Evolutionary conservation across 1,140 invertebrate genomes (phyloP).

Genomic region (Zaprionus ghesquierei): DNA sequence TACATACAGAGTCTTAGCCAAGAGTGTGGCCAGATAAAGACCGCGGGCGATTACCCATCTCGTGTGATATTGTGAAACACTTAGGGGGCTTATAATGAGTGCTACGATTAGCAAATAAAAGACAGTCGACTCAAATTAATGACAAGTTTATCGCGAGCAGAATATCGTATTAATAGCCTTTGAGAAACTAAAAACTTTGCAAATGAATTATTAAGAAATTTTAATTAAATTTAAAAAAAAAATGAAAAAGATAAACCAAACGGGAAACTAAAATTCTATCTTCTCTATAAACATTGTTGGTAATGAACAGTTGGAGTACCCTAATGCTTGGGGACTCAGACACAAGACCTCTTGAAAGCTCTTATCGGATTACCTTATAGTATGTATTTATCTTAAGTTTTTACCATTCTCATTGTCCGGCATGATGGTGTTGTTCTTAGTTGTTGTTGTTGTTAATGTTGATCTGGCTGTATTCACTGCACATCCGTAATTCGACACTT

Average conservation of each 20-base stretch:
- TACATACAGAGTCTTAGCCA: not conserved
- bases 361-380: not conserved
- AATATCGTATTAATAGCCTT: no score
- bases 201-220: no score
- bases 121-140: not conserved
- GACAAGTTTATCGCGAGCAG: not conserved
- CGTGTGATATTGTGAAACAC: not conserved
- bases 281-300: no score
- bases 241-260: no score
- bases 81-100: not conserved
- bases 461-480: conserved; percentile 31
- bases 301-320: no score
- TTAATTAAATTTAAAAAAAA: no score
- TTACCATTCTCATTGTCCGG: conserved; percentile 66
- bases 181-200: no score
- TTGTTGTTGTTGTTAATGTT: conserved; percentile 3
- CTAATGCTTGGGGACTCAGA: not conserved
- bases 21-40: not conserved
- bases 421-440: conserved; percentile 41
- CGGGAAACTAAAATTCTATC: no score
- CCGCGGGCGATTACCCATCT: not conserved
- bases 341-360: not conserved
- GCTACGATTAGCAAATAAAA: not conserved
- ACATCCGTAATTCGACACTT: conserved; percentile 66
- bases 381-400: conserved; percentile 4